Percentiles rank a stretch among this genome's conserved stretches.
Evolutionary conservation across 2,113 vertebrate genomes (phyloP).

Genomic region (Caretta caretta): DNA sequence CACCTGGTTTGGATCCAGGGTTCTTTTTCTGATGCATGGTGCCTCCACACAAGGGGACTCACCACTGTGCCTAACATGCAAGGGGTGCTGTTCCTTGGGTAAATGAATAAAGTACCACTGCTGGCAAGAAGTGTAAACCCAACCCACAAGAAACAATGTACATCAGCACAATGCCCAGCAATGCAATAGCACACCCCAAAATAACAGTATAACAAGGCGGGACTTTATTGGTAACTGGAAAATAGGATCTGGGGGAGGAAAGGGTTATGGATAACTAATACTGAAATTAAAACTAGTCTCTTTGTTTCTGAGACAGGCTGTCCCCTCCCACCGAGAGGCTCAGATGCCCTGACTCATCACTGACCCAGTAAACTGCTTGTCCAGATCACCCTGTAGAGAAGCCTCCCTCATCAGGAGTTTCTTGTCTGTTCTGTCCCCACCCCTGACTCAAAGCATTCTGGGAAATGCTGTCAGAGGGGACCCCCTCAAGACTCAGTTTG

Average conservation of each 20-base stretch:
- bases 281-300: not conserved
- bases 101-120: not conserved
- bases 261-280: not conserved
- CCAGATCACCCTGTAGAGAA: not conserved
- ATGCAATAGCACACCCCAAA: not conserved
- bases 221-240: not conserved
- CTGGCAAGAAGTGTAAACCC: not conserved
- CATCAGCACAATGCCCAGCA: not conserved
- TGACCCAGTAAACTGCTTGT: not conserved
- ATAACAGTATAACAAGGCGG: not conserved
- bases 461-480: not conserved
- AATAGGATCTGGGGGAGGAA: not conserved
- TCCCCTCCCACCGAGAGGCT: not conserved
- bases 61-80: not conserved
- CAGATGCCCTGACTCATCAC: not conserved
- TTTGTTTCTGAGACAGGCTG: not conserved
- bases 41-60: not conserved
- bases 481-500: not conserved
- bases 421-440: not conserved
- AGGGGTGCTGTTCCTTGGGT: not conserved
- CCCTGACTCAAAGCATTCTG: not conserved
- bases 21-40: not conserved
- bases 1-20: not conserved
- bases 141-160: not conserved
- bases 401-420: not conserved